These are phyloP conservation scores for Plebejus anna DNA, from an alignment of 2,888 invertebrate species.

Conservation along the genomic window DNA sequence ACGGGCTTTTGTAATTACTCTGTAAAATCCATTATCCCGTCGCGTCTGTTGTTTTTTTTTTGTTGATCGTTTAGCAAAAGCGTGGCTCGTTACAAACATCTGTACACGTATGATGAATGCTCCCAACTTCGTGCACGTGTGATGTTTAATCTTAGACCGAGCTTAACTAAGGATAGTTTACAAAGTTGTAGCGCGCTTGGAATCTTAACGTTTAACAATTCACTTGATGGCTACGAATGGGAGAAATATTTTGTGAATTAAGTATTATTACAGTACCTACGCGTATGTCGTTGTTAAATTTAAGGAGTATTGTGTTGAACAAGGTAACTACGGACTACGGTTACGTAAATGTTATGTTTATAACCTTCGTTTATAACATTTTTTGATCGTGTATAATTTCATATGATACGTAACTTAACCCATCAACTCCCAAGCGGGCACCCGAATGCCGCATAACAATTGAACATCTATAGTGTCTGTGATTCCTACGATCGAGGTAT, in stretches of 20 bases:
- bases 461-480: no score
- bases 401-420: no score
- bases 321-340: no score
- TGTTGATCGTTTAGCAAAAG: slow-evolving; percentile 30
- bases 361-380: no score
- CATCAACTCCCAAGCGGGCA: no score
- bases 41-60: slow-evolving; percentile 8
- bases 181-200: slow-evolving; percentile 12
- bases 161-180: slow-evolving; percentile 25
- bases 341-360: no score
- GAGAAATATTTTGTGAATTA: not conserved
- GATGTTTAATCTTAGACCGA: slow-evolving; percentile 25
- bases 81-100: slow-evolving; percentile 39
- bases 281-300: no score
- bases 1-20: not conserved
- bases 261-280: no score
- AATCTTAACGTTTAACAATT: slow-evolving; percentile 19
- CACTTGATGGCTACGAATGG: not conserved
- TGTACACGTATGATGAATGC: slow-evolving; percentile 38
- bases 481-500: no score
- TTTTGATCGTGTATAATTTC: no score
- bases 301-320: no score
- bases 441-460: no score
- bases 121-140: slow-evolving; percentile 31
- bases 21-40: slow-evolving; percentile 19